Conservation (phyloP, 1,140 invertebrate genomes). For the Drosophila setifemur region DNA sequence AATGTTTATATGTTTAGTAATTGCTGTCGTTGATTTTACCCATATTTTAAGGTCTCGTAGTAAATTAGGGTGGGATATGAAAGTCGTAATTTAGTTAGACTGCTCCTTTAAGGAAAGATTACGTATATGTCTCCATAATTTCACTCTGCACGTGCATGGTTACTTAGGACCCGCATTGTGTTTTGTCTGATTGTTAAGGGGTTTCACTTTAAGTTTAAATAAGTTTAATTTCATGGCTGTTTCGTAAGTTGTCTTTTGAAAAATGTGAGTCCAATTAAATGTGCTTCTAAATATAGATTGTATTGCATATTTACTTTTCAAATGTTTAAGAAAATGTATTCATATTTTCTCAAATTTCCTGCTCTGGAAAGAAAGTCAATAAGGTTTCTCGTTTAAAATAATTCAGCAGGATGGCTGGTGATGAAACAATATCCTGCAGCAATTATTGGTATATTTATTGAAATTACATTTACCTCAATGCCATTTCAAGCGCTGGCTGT, state of each 20-base stretch:
- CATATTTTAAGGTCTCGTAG: no score
- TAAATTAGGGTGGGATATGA: no score
- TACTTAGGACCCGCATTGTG: slow-evolving; percentile 1
- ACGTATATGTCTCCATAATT: background rate
- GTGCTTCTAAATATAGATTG: background rate
- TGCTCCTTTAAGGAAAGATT: background rate
- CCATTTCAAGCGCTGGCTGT: slow-evolving; percentile 3
- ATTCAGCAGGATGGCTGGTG: background rate
- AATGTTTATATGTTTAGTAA: no score
- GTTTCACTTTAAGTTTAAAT: slow-evolving; percentile 6
- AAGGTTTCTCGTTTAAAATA: background rate
- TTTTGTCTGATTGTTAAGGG: background rate
- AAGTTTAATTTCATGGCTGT: slow-evolving; percentile 47
- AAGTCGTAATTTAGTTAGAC: background rate
- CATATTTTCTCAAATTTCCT: background rate
- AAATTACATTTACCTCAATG: slow-evolving; percentile 48
- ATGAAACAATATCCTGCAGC: slow-evolving; percentile 37
- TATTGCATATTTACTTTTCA: no score
- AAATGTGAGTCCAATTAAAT: no score
- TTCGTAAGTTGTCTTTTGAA: no score
- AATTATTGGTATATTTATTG: slow-evolving; percentile 56
- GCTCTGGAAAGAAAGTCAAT: background rate
- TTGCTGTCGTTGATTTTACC: no score
- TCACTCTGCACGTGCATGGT: background rate
- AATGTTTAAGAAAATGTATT: no score